Conservation (phyloP, 2,797 vertebrate genomes). For the Tragelaphus oryx region DNA sequence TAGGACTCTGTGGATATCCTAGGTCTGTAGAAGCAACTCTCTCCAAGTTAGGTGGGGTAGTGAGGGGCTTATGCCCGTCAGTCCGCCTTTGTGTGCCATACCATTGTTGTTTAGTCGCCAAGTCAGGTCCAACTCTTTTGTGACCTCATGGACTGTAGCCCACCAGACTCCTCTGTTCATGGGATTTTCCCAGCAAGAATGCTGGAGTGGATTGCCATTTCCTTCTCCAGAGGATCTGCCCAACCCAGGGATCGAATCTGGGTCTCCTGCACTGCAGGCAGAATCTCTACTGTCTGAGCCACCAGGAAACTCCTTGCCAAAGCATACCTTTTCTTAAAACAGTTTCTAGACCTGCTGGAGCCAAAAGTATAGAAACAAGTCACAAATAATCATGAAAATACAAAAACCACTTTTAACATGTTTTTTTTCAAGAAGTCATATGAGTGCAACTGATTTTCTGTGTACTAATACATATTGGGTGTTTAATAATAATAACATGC, state of each 20-base stretch:
- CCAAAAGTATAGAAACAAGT: neutral
- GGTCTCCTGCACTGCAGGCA: neutral
- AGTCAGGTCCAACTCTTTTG: neutral
- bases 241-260: neutral
- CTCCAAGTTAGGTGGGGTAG: neutral
- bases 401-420: neutral
- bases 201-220: neutral
- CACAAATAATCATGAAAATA: conserved; percentile 23
- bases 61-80: neutral
- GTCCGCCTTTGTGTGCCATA: neutral
- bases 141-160: neutral
- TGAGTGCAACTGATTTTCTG: neutral
- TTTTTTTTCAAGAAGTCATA: neutral
- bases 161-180: neutral
- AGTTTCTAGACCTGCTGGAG: neutral
- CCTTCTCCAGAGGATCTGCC: neutral
- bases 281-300: neutral
- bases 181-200: neutral
- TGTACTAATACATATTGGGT: neutral
- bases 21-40: neutral
- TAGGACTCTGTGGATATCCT: neutral
- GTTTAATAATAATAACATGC: neutral
- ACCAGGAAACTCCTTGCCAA: neutral
- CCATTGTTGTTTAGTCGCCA: neutral
- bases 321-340: neutral